Base-by-base conservation (phyloP, 2,113 vertebrate species). In the Coryphaenoides rupestris region DNA sequence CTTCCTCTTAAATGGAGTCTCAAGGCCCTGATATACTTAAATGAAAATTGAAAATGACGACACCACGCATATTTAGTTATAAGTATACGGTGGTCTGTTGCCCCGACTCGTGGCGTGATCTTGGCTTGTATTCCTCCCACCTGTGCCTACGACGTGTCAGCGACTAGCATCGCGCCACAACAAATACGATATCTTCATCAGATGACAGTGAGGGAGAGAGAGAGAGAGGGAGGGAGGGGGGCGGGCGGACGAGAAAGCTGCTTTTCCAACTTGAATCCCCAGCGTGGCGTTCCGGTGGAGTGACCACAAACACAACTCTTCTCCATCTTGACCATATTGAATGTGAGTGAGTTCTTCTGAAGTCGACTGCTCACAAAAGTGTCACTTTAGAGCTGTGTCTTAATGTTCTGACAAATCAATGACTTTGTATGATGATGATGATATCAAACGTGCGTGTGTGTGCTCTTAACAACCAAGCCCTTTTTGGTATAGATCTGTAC, bases 361-460 rank as follows among this genome's bases (percentile, higher is more conserved):
- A 91, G 89, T 90, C 90, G 92, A 90, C 91, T 83, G 90, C 90
- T 87, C 0, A 88, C 79, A 70, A 73, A 70, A 73, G 75, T 64
- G 71, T 92, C 88, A 78, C 83, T 91, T 90, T 88, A 70, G 80
- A 72, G 81, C 76, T 62, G 70, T 73, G 65, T 80, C 74, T 75
- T 79, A 94, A 92, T 94, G 94, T 94, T 91, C 93, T 92, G 94
- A 96, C 94, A 94, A 96, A 95, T 98, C 93, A 92, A 78, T 79
- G 61, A 78, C 77, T 92, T 93, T 93, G 87, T 93, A 81, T 87
- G 88, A 84, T 87, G 90, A 90, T 33, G 33, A 40, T 40, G 33
- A 9, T 91, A 90, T 88, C 86, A 70, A 72, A 67, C 75, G 90
- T 82, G 19, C 77, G 58, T 88, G 86, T 90, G 86, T 84, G 73